These are phyloP conservation scores for Xiphydria camelus DNA, from an alignment of 2,888 invertebrate species.

Conservation along the genomic window DNA sequence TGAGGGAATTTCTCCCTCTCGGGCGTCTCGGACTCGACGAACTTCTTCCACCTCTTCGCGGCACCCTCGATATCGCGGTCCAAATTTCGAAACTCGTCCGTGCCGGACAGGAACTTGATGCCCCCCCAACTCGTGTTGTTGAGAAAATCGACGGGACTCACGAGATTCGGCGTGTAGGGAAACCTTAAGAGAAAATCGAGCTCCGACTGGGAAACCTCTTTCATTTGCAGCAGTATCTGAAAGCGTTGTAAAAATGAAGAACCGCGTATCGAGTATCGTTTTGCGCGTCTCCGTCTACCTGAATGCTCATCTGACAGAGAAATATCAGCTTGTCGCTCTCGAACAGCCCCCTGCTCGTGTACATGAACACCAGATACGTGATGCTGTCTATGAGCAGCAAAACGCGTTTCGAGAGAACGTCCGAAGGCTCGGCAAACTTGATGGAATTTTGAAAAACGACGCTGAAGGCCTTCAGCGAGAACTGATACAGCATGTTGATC, in stretches of 20 bases:
- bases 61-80: conserved; percentile 92
- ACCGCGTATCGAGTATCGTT: neutral
- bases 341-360: conserved; percentile 88
- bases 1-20: conserved; percentile 93
- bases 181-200: conserved; percentile 86
- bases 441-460: conserved; percentile 89
- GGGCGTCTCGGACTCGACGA: conserved; percentile 88
- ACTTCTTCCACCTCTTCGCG: conserved; percentile 89
- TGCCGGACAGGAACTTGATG: conserved; percentile 73
- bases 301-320: conserved; percentile 81
- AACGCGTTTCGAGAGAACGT: conserved; percentile 74
- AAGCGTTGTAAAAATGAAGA: conserved; percentile 26
- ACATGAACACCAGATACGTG: conserved; percentile 82
- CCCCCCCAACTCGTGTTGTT: conserved; percentile 81
- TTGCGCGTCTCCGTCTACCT: conserved; percentile 60
- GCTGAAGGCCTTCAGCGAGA: conserved; percentile 91
- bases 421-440: conserved; percentile 67
- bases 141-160: conserved; percentile 82
- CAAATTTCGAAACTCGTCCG: conserved; percentile 80
- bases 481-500: conserved; percentile 94
- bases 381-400: conserved; percentile 82
- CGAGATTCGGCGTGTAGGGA: conserved; percentile 74
- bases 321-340: conserved; percentile 92
- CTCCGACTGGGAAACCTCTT: conserved; percentile 75
- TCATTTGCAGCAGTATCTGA: conserved; percentile 65